Percentiles rank a stretch among this genome's conserved stretches.
These are phyloP conservation scores for Cistogaster globosa DNA, from an alignment of 2,888 invertebrate species.

Conservation along the genomic window DNA sequence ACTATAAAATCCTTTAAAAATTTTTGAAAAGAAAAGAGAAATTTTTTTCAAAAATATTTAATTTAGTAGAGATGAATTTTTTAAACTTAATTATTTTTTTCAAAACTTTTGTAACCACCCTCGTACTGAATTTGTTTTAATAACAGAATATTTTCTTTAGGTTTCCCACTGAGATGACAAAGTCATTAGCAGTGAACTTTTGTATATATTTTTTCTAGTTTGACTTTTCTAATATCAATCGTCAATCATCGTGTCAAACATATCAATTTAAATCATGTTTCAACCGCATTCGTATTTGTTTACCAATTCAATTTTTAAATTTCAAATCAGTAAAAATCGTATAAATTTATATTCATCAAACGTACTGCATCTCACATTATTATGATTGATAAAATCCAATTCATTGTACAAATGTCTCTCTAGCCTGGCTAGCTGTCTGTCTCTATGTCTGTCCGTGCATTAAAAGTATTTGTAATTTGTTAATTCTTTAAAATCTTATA, in stretches of 20 bases:
- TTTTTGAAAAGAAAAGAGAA: too few relatives aligned
- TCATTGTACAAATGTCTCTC: not conserved
- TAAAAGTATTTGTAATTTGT: constrained; percentile 37
- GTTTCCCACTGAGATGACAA: constrained; percentile 55
- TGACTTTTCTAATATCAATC: constrained; percentile 46
- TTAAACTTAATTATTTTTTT: too few relatives aligned
- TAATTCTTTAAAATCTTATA: constrained; percentile 31
- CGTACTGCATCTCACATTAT: constrained; percentile 48
- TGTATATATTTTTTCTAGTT: not conserved
- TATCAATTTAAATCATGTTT: constrained; percentile 54
- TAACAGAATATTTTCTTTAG: not conserved
- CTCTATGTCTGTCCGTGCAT: not conserved
- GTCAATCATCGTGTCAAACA: constrained; percentile 57
- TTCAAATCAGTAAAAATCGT: constrained; percentile 10
- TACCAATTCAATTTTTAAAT: constrained; percentile 4
- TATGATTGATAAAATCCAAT: constrained; percentile 44
- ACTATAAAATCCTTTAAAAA: too few relatives aligned
- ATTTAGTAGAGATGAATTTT: too few relatives aligned
- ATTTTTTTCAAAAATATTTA: too few relatives aligned
- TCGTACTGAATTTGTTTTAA: not conserved
- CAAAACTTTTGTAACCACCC: not conserved
- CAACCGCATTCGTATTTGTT: constrained; percentile 20
- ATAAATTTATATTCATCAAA: constrained; percentile 53
- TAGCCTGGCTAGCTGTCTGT: not conserved
- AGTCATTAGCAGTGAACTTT: constrained; percentile 51